Evolutionary conservation across 2,888 invertebrate genomes (phyloP), one percentile per base, ranked within the genome.

Genomic region (Tyria jacobaeae): DNA sequence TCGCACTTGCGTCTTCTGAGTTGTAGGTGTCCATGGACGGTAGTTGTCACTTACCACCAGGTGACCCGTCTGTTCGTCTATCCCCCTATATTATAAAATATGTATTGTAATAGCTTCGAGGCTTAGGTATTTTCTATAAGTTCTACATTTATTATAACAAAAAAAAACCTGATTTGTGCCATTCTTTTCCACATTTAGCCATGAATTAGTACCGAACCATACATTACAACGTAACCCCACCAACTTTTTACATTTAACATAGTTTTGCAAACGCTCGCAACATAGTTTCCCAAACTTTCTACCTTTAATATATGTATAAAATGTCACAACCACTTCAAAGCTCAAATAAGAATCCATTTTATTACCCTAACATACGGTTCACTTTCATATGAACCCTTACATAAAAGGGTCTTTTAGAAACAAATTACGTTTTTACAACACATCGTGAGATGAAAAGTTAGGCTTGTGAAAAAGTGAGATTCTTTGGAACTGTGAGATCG

Each of bases 341-440:
- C 35, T 17, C 60, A 70, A 64, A 51, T 52, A 47, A 68, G 70
- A 73, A 55, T 60, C 25, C 61, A 66, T 65, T 69, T 60, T 75
- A 61, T 21, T 0, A 7, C 15, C 15, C 37, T 12, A 47, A 35
- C 6, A 53, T 68, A 79, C 56, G 56, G 66, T 57, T 48, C 55
- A 58, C 64, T 62, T 68, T 75, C 41, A 59, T 35, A 53, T 65
- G 58, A 47, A 49, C 51, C 44, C 34, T 24, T 48, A 67, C 27
- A 55, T 66, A 64, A 71, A 75, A 76, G 66, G 73, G 70, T 76
- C 71, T 73, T 73, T 79, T 68, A 66, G 71, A 66, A 68, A 79
- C 80, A 78, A 82, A 82, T 84, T 80, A 81, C 71, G 69, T 80
- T 84, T 84, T 85, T 81, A 81, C 80, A 81, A 72, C 71, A 71